Percentiles rank a stretch among this genome's conserved stretches.
Conservation (phyloP, 1,140 invertebrate species). For the Magallana angulata region DNA sequence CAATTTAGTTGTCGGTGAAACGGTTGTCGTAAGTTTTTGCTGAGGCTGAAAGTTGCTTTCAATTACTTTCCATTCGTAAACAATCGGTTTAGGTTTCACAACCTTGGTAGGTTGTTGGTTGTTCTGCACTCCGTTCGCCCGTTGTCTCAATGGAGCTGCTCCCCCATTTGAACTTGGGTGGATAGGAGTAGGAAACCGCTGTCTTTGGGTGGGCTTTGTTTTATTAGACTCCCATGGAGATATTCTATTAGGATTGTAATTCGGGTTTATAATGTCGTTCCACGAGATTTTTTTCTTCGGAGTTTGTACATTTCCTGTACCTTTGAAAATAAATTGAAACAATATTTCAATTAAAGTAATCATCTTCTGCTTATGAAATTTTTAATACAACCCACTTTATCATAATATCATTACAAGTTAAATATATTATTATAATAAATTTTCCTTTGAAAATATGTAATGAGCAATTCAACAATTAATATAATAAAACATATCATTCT, state of each 20-base stretch:
- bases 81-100: background rate
- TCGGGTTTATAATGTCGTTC: conserved; percentile 17
- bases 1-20: too few relatives aligned
- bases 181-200: too few relatives aligned
- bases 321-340: background rate
- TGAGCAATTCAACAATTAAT: too few relatives aligned
- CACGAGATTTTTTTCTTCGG: background rate
- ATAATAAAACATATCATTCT: too few relatives aligned
- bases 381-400: too few relatives aligned
- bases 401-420: too few relatives aligned
- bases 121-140: background rate
- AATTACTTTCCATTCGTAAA: background rate
- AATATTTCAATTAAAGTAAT: background rate
- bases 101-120: background rate
- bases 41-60: background rate
- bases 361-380: too few relatives aligned
- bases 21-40: background rate
- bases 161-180: too few relatives aligned
- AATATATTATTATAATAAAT: too few relatives aligned
- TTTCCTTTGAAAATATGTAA: too few relatives aligned
- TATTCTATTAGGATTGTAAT: background rate
- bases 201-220: background rate
- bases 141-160: background rate
- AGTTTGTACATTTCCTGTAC: background rate
- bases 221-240: background rate